Conservation (phyloP, 2,888 invertebrate genomes). For the Andricus quercusramuli region DNA sequence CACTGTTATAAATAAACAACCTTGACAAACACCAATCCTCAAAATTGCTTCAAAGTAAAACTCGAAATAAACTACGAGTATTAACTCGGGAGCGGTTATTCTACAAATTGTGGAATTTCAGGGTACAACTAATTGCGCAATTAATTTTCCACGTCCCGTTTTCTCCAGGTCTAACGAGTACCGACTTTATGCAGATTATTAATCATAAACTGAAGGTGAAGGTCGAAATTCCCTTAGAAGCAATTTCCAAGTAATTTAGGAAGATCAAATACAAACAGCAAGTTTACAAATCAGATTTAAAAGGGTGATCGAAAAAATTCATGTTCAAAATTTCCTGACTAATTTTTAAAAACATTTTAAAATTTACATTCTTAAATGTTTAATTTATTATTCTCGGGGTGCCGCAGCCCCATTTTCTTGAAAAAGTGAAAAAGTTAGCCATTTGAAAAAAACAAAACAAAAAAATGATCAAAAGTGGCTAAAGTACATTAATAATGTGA, state of each 20-base stretch:
- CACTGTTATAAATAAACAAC: conserved; percentile 33
- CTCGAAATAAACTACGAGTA: conserved; percentile 23
- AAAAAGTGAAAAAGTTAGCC: too few species aligned
- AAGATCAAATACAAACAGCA: background rate
- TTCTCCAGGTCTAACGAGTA: background rate
- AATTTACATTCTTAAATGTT: too few species aligned
- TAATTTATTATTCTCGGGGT: too few species aligned
- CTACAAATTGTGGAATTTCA: conserved; percentile 13
- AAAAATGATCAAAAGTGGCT: too few species aligned
- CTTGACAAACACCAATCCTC: conserved; percentile 26
- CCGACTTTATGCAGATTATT: conserved; percentile 18
- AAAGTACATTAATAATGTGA: too few species aligned
- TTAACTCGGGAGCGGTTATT: background rate
- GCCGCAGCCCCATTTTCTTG: too few species aligned
- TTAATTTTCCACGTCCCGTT: conserved; percentile 27
- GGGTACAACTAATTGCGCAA: conserved; percentile 21
- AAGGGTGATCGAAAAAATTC: too few species aligned
- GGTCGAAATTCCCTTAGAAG: conserved; percentile 16
- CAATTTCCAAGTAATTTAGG: background rate
- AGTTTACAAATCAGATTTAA: background rate
- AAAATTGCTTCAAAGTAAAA: conserved; percentile 36
- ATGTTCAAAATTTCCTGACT: too few species aligned
- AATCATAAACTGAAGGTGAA: conserved; percentile 32
- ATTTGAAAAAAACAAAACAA: too few species aligned
- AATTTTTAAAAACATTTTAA: too few species aligned